A percentile compares a stretch with the other conserved stretches of the same genome.
phyloP scores from a whole-genome alignment of 2,113 vertebrate genomes.

The Poeciliopsis occidentalis region DNA sequence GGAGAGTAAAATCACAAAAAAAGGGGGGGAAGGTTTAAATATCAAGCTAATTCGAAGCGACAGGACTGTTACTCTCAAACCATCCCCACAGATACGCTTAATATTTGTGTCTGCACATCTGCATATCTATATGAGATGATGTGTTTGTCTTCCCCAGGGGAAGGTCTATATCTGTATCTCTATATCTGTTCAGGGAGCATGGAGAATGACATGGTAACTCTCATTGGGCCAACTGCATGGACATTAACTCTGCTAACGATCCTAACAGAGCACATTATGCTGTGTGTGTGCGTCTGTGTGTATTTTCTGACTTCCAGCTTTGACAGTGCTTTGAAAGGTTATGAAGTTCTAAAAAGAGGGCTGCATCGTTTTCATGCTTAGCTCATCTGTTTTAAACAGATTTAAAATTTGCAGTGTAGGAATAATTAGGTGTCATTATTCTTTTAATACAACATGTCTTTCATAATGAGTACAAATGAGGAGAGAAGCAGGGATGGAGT shows the following conservation, averaged over 20 bases:
- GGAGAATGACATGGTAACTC: slow-evolving; percentile 65
- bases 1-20: slow-evolving; percentile 1
- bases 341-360: slow-evolving; percentile 20
- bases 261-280: slow-evolving; percentile 62
- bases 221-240: slow-evolving; percentile 60
- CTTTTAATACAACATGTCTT: slow-evolving; percentile 31
- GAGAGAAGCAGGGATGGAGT: slow-evolving; percentile 21
- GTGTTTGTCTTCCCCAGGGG: slow-evolving; percentile 39
- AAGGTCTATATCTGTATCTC: slow-evolving; percentile 58
- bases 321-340: slow-evolving; percentile 42
- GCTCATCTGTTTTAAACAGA: slow-evolving; percentile 32
- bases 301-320: slow-evolving; percentile 26
- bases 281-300: slow-evolving; percentile 3
- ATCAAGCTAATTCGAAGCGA: slow-evolving; percentile 71
- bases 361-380: neutral
- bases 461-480: slow-evolving; percentile 45
- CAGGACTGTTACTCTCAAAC: slow-evolving; percentile 52
- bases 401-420: slow-evolving; percentile 16
- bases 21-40: slow-evolving; percentile 26
- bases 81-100: slow-evolving; percentile 55
- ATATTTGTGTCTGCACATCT: slow-evolving; percentile 51
- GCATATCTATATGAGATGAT: slow-evolving; percentile 22
- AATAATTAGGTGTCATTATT: slow-evolving; percentile 54
- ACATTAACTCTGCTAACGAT: slow-evolving; percentile 77
- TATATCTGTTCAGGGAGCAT: slow-evolving; percentile 54